These are phyloP conservation scores for Melanotaenia duboulayi DNA, from an alignment of 2,113 vertebrate species.

Conservation along the genomic window DNA sequence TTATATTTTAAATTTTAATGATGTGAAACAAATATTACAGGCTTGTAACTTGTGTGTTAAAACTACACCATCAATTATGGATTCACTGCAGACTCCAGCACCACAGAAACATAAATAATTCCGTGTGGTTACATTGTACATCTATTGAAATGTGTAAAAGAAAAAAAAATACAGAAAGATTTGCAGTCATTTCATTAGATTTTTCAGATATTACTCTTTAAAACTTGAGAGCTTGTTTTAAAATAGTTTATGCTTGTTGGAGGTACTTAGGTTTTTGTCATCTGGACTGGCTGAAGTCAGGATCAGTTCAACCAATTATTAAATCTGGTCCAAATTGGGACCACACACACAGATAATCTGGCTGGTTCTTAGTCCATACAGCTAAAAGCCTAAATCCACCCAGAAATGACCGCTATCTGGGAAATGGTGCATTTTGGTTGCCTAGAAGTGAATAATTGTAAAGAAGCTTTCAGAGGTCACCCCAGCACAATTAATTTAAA, in stretches of 20 bases:
- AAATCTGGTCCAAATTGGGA: constrained; percentile 15
- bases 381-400: constrained; percentile 1
- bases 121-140: constrained; percentile 11
- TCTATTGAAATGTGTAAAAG: neutral
- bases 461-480: neutral
- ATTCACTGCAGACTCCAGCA: constrained; percentile 23
- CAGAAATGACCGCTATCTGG: neutral
- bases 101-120: constrained; percentile 8
- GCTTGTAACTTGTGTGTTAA: constrained; percentile 29
- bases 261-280: constrained; percentile 1
- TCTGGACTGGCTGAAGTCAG: neutral
- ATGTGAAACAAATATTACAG: constrained; percentile 19
- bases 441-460: neutral
- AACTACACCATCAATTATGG: constrained; percentile 23
- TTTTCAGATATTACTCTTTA: constrained; percentile 1
- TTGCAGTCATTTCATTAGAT: neutral
- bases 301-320: neutral
- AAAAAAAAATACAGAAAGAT: neutral
- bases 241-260: neutral
- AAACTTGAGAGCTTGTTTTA: neutral
- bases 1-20: constrained; percentile 14
- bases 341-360: constrained; percentile 17
- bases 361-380: neutral
- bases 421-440: neutral
- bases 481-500: neutral